phyloP scores from a whole-genome alignment of 1,140 invertebrate species.

The Drosophila bifasciata region DNA sequence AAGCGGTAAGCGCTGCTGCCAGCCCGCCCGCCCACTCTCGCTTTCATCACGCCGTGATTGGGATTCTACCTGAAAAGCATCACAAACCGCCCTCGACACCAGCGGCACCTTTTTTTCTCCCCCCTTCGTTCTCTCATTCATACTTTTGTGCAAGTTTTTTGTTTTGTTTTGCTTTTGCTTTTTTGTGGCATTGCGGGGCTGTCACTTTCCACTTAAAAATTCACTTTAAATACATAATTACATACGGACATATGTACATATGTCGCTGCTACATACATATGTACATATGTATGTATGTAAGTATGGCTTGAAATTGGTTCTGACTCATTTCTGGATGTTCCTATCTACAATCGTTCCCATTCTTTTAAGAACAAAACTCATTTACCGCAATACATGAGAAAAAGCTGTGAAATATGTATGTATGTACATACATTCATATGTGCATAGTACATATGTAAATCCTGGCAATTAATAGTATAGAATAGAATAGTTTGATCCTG shows the following conservation, averaged over 20 bases:
- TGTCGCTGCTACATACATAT: background rate
- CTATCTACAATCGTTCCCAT: background rate
- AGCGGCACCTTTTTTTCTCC: background rate
- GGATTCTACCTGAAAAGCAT: constrained; percentile 62
- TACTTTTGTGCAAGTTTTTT: constrained; percentile 32
- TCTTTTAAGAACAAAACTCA: background rate
- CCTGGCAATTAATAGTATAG: too few species aligned
- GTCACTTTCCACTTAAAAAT: constrained; percentile 46
- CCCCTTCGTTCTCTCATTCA: constrained; percentile 41
- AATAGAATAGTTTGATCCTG: too few species aligned
- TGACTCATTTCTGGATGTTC: background rate
- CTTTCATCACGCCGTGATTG: constrained; percentile 55
- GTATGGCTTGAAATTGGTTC: constrained; percentile 16
- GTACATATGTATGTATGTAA: too few species aligned
- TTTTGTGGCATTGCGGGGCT: background rate
- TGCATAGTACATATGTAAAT: too few species aligned
- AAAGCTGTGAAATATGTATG: background rate
- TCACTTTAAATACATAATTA: constrained; percentile 15
- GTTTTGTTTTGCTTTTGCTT: background rate
- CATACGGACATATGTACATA: background rate
- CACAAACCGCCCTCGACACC: constrained; percentile 1
- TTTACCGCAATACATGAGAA: too few species aligned
- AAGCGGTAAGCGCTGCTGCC: constrained; percentile 11
- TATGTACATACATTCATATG: background rate
- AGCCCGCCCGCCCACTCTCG: constrained; percentile 57